A percentile compares a stretch with the other conserved stretches of the same genome.
Evolutionary conservation across 2,797 vertebrate species (phyloP).

Genomic region (Hypotaenidia okinawae): DNA sequence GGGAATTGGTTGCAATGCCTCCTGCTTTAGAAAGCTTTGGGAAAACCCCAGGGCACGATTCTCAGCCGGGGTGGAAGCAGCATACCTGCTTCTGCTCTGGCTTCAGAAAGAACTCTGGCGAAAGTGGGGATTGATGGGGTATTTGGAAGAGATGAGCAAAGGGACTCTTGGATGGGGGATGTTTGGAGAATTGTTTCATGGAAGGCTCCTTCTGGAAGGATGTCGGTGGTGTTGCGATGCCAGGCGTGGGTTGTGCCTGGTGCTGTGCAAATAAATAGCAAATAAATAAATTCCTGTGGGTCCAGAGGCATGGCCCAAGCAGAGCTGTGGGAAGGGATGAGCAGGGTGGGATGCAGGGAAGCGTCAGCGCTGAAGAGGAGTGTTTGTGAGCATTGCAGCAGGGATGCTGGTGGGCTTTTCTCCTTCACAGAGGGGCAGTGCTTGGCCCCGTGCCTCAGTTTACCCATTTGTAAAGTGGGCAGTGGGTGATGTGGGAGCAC

Average conservation of each 20-base stretch:
- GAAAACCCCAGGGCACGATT: slow-evolving; percentile 7
- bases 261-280: not conserved
- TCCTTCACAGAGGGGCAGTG: not conserved
- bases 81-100: not conserved
- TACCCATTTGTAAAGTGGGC: not conserved
- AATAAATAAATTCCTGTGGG: not conserved
- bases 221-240: fast-evolving
- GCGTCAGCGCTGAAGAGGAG: fast-evolving
- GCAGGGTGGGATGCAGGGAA: not conserved
- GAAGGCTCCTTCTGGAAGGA: not conserved
- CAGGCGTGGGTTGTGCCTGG: fast-evolving
- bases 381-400: not conserved
- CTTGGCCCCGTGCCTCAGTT: not conserved
- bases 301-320: fast-evolving
- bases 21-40: slow-evolving; percentile 6
- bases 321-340: not conserved
- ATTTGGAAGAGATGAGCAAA: not conserved
- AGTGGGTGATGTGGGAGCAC: not conserved
- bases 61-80: not conserved
- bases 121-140: not conserved
- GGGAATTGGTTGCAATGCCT: slow-evolving; percentile 24
- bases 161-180: not conserved
- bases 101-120: not conserved
- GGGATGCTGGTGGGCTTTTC: fast-evolving
- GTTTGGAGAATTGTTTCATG: not conserved